Evolutionary conservation across 2,888 invertebrate genomes (phyloP).

Genomic region (Pemphredon lugubris): DNA sequence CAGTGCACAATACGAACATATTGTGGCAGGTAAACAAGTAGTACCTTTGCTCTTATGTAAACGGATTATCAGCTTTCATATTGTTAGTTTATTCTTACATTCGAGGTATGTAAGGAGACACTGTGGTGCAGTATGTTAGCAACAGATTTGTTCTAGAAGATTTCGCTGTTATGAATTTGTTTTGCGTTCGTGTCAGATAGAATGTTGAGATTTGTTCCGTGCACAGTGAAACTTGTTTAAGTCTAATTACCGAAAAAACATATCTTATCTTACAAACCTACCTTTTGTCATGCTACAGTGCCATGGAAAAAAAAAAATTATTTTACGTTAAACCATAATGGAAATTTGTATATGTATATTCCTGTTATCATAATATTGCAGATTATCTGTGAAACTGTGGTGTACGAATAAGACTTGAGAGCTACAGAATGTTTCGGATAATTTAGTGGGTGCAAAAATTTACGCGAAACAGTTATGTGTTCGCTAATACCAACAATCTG

Average conservation of each 20-base stretch:
- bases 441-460: slow-evolving; percentile 2
- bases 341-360: background rate
- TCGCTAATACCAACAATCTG: slow-evolving; percentile 57
- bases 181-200: too few relatives aligned
- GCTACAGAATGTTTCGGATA: background rate
- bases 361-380: slow-evolving; percentile 9
- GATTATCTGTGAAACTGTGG: slow-evolving; percentile 1
- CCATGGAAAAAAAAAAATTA: too few relatives aligned
- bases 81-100: slow-evolving; percentile 22
- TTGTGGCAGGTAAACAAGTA: slow-evolving; percentile 21
- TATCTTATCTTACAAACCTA: too few relatives aligned
- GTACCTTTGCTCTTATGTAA: slow-evolving; percentile 16
- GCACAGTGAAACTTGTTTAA: too few relatives aligned
- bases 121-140: slow-evolving; percentile 7
- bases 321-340: background rate
- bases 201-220: too few relatives aligned
- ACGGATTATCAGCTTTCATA: slow-evolving; percentile 31
- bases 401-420: background rate
- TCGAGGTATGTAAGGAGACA: slow-evolving; percentile 1
- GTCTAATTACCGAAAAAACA: too few relatives aligned
- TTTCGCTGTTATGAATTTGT: too few relatives aligned
- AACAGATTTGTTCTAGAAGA: background rate
- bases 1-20: background rate
- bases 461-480: slow-evolving; percentile 46
- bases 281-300: too few relatives aligned